Conservation (phyloP, 2,888 invertebrate species). For the Koerneria pararmatus region DNA sequence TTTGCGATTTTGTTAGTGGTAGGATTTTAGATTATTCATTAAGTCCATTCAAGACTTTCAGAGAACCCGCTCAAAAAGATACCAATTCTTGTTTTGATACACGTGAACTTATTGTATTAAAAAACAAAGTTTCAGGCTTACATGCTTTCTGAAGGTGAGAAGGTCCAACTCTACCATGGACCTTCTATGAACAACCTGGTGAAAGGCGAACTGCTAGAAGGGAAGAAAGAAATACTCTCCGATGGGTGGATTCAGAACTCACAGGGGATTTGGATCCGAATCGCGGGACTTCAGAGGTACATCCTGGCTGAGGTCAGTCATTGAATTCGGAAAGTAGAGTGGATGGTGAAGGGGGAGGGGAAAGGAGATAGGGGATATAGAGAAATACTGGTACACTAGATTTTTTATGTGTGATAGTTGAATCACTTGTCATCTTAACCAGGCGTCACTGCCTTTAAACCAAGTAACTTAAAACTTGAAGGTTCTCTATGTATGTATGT, state of each 20-base stretch:
- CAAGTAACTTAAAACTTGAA: too few species aligned
- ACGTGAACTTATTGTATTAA: too few species aligned
- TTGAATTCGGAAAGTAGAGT: not conserved
- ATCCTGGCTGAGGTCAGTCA: conserved; percentile 36
- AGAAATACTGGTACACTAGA: too few species aligned
- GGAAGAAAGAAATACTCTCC: conserved; percentile 34
- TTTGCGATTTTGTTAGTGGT: too few species aligned
- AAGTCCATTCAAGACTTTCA: too few species aligned
- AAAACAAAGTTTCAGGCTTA: conserved; percentile 37
- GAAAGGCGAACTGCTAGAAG: conserved; percentile 20
- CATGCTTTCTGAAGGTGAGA: conserved; percentile 36
- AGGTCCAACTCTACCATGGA: conserved; percentile 32
- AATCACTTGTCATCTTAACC: too few species aligned
- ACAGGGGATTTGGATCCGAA: conserved; percentile 46
- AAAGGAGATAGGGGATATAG: too few species aligned
- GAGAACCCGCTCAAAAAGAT: too few species aligned
- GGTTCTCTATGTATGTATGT: not conserved
- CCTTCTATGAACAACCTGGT: conserved; percentile 28
- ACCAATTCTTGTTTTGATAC: too few species aligned
- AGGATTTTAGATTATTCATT: too few species aligned
- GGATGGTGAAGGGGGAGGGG: not conserved
- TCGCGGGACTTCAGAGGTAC: conserved; percentile 36
- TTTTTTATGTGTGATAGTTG: not conserved
- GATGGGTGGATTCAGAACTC: conserved; percentile 48
- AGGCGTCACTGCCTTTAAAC: too few species aligned